Base-by-base conservation (phyloP, 2,888 invertebrate species). In the Erebia aethiops region DNA sequence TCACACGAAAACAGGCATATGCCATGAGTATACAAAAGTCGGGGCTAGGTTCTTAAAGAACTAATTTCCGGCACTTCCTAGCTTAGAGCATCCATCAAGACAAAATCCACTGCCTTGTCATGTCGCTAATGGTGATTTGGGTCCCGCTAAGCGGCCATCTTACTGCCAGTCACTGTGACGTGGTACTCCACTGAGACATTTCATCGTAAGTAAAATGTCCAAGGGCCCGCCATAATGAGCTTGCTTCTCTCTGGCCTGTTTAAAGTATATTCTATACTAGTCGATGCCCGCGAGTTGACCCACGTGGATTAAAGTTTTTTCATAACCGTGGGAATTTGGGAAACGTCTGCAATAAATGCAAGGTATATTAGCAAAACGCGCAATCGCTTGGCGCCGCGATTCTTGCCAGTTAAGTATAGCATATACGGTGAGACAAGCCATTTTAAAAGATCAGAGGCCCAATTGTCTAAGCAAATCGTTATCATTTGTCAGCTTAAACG, bases 121-220 rank as follows among this genome's bases (percentile, higher is more conserved):
- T 65, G 65, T 70, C 52, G 60, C 64, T 70, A 70, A 70, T 65
- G 65, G 70, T 70, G 70, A 70, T 65, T 64, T 51, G 70, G 70
- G 70, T 70, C 64, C 51, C 18, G 26, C 67, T 49, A 57, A 67
- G 60, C 66, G 68, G 43, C 58, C 49, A 35, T 18, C 58, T 58
- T 69, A 58, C 64, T 58, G 64, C 64, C 70, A 65, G 70, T 70
- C 70, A 65, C 43, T 70, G 60, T 70, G 57, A 65, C 65, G 18
- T 18, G 63, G 10, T 51, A 18, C 21, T 13, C 51, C 13, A 49
- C 56, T 51, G 10, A 69, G 43, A 35, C 58, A 52, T 65, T 65
- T 58, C 41, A 8, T 49, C 62, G 21, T 13, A 62, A 62, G 46
- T 62, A 49, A 35, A 49, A 61, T 43, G 43, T 18, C 61, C 41